These are phyloP conservation scores for Mesoligia furuncula DNA, from an alignment of 2,888 invertebrate species.

Conservation along the genomic window DNA sequence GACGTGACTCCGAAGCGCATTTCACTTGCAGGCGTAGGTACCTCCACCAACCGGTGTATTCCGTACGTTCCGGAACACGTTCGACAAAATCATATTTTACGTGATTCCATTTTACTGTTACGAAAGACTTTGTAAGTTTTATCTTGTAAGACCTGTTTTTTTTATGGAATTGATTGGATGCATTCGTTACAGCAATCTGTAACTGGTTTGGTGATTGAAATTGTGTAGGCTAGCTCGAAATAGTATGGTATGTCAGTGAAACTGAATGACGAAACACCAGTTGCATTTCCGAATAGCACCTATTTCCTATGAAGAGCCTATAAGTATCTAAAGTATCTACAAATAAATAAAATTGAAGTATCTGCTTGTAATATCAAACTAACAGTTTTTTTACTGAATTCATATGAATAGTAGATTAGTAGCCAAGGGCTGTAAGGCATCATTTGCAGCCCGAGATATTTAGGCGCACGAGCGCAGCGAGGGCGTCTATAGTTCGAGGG, in stretches of 20 bases:
- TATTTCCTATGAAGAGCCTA: neutral
- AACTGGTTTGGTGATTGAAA: neutral
- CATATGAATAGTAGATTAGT: no score
- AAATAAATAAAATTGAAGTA: no score
- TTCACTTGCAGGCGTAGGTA: conserved; percentile 75
- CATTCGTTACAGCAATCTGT: neutral
- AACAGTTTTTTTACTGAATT: no score
- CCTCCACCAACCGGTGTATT: conserved; percentile 65
- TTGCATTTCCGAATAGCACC: neutral
- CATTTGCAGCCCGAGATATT: no score
- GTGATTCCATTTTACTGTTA: conserved; percentile 82
- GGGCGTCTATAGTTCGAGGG: no score
- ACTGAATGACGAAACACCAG: neutral
- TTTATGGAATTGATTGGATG: conserved; percentile 34
- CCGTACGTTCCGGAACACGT: conserved; percentile 76
- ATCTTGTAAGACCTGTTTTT: conserved; percentile 52
- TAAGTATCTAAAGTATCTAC: no score
- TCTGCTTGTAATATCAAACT: no score
- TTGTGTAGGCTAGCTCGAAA: neutral
- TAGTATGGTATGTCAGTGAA: neutral
- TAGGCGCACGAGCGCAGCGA: no score
- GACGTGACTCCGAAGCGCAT: conserved; percentile 71
- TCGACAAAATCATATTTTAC: conserved; percentile 88
- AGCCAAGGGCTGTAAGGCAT: no score
- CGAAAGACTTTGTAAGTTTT: conserved; percentile 61